phyloP scores from a whole-genome alignment of 1,140 invertebrate genomes.

The Oscheius sp. region DNA sequence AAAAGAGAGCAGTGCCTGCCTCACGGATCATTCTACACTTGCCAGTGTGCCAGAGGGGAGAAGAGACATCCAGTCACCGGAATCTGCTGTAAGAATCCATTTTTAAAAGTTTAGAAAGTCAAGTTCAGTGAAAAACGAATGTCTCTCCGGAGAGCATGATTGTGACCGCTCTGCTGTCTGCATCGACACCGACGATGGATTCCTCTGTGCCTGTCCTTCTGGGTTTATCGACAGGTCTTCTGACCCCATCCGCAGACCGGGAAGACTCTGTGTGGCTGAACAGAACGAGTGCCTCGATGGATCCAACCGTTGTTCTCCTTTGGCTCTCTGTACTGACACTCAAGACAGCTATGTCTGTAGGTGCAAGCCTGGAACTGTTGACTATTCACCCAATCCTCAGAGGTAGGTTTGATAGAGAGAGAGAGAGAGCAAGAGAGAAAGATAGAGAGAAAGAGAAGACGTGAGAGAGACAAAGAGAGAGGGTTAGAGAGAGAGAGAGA shows the following conservation, averaged over 20 bases:
- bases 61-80: constrained; percentile 57
- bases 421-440: no score
- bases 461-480: no score
- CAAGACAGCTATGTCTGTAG: constrained; percentile 60
- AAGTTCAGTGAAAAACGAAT: constrained; percentile 56
- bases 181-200: constrained; percentile 59
- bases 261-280: constrained; percentile 52
- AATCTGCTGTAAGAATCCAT: constrained; percentile 49
- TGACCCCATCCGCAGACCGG: constrained; percentile 53
- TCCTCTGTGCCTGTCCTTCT: constrained; percentile 53
- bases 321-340: constrained; percentile 62
- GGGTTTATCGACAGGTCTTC: constrained; percentile 53
- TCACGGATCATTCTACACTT: constrained; percentile 59
- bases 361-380: constrained; percentile 62
- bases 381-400: constrained; percentile 44
- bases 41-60: constrained; percentile 52
- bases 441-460: no score
- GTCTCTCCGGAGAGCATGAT: constrained; percentile 51
- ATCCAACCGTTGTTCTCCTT: constrained; percentile 54
- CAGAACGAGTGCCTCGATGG: constrained; percentile 56
- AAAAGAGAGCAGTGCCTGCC: constrained; percentile 58
- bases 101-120: neutral
- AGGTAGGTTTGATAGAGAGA: neutral
- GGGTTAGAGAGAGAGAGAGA: no score
- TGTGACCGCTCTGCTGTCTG: constrained; percentile 55